Percentiles rank a stretch among this genome's conserved stretches.
Evolutionary conservation across 1,140 invertebrate species (phyloP).

Genomic region (Calliopsis andreniformis): DNA sequence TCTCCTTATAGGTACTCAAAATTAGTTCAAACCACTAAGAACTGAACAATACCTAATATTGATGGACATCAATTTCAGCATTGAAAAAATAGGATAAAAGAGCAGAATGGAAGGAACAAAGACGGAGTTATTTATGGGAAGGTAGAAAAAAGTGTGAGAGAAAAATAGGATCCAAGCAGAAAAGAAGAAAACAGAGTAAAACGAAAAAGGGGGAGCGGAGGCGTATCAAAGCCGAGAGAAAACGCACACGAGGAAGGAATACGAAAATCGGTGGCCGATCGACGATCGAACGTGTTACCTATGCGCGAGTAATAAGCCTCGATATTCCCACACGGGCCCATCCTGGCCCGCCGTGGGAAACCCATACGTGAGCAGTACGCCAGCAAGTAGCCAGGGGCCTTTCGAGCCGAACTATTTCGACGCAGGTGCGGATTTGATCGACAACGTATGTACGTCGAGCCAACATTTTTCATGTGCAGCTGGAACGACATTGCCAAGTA

Average conservation of each 20-base stretch:
- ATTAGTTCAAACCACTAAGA: too few relatives aligned
- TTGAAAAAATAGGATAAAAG: too few relatives aligned
- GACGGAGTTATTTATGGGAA: background rate
- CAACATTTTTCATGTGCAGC: slow-evolving; percentile 57
- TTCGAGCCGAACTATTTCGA: slow-evolving; percentile 51
- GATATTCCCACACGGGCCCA: slow-evolving; percentile 78
- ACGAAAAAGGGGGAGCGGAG: slow-evolving; percentile 27
- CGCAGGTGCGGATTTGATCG: slow-evolving; percentile 61
- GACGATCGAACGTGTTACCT: slow-evolving; percentile 63
- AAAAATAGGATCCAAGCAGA: slow-evolving; percentile 20
- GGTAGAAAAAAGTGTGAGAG: background rate
- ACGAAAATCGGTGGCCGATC: slow-evolving; percentile 75
- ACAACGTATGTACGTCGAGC: slow-evolving; percentile 6
- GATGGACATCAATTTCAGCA: too few relatives aligned
- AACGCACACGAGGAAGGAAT: slow-evolving; percentile 70
- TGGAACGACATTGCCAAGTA: slow-evolving; percentile 21
- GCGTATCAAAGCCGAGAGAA: slow-evolving; percentile 20
- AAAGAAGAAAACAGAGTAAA: slow-evolving; percentile 59
- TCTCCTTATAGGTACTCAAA: too few relatives aligned
- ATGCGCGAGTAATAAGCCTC: slow-evolving; percentile 78
- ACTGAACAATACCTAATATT: too few relatives aligned
- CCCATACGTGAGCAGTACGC: slow-evolving; percentile 76
- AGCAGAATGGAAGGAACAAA: background rate
- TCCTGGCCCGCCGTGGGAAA: slow-evolving; percentile 78
- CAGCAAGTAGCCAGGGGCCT: slow-evolving; percentile 12